Percentiles rank a stretch among this genome's conserved stretches.
phyloP scores from a whole-genome alignment of 2,113 vertebrate genomes.

The Triplophysa tibetana region DNA sequence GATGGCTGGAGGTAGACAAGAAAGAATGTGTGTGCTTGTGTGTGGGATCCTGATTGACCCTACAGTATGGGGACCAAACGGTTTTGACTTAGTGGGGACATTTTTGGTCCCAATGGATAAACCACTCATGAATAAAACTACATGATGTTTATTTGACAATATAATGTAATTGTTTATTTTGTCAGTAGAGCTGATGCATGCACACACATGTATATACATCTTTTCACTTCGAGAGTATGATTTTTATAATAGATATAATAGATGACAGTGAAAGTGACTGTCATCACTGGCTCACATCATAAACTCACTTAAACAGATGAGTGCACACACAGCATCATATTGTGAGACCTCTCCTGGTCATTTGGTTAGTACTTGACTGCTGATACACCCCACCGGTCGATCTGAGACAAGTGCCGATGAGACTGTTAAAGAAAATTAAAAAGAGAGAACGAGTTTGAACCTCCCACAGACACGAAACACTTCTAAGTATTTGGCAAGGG shows the following conservation, averaged over 20 bases:
- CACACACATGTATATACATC: background rate
- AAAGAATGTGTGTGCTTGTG: background rate
- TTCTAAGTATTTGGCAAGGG: background rate
- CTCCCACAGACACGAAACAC: background rate
- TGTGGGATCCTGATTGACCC: background rate
- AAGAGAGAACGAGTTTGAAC: background rate
- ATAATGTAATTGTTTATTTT: background rate
- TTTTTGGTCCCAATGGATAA: no score
- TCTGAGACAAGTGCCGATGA: slow-evolving; percentile 11
- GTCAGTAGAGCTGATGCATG: background rate
- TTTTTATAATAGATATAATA: background rate
- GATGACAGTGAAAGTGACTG: background rate
- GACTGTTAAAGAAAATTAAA: background rate
- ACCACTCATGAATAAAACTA: background rate
- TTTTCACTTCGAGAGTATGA: background rate
- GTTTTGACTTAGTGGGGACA: no score
- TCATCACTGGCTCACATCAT: background rate
- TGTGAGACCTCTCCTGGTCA: slow-evolving; percentile 31
- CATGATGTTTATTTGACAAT: background rate
- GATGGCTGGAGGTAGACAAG: background rate
- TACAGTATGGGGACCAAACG: no score
- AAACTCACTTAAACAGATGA: slow-evolving; percentile 1
- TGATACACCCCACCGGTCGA: slow-evolving; percentile 33
- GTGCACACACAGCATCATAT: background rate
- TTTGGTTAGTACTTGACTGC: slow-evolving; percentile 37